phyloP scores from a whole-genome alignment of 1,140 invertebrate species.

The Drosophila funebris region DNA sequence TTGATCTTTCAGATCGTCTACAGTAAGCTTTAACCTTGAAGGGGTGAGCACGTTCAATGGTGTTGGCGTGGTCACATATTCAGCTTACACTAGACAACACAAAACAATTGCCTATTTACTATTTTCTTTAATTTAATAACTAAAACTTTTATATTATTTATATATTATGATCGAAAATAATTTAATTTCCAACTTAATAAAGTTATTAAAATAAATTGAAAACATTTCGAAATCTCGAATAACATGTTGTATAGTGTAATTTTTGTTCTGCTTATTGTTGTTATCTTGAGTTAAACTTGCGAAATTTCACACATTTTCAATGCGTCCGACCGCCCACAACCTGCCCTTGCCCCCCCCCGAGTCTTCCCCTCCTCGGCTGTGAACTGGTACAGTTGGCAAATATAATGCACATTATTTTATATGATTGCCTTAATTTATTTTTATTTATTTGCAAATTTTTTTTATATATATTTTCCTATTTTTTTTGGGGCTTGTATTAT shows the following conservation, averaged over 20 bases:
- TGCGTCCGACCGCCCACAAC: constrained; percentile 1
- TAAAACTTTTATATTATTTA: too few relatives aligned
- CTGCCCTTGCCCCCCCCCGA: not conserved
- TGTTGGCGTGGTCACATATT: constrained; percentile 8
- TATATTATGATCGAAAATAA: too few relatives aligned
- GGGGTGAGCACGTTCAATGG: not conserved
- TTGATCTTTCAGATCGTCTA: constrained; percentile 30
- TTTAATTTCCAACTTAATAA: too few relatives aligned
- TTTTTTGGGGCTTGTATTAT: constrained; percentile 37
- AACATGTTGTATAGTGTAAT: constrained; percentile 17
- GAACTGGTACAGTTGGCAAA: constrained; percentile 63
- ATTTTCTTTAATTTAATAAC: not conserved
- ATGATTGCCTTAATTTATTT: constrained; percentile 69
- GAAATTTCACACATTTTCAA: constrained; percentile 73
- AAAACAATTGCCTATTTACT: not conserved
- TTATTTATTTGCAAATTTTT: constrained; percentile 71
- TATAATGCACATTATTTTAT: constrained; percentile 46
- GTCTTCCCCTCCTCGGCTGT: constrained; percentile 14
- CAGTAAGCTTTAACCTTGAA: constrained; percentile 52
- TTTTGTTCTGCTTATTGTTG: constrained; percentile 20
- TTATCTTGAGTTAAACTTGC: constrained; percentile 43
- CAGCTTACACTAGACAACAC: constrained; percentile 20
- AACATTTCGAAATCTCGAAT: not conserved
- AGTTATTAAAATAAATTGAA: too few relatives aligned
- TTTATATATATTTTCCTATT: not conserved